A percentile compares a stretch with the other conserved stretches of the same genome.
These are phyloP conservation scores for Limnephilus lunatus DNA, from an alignment of 2,888 invertebrate genomes.

Conservation along the genomic window DNA sequence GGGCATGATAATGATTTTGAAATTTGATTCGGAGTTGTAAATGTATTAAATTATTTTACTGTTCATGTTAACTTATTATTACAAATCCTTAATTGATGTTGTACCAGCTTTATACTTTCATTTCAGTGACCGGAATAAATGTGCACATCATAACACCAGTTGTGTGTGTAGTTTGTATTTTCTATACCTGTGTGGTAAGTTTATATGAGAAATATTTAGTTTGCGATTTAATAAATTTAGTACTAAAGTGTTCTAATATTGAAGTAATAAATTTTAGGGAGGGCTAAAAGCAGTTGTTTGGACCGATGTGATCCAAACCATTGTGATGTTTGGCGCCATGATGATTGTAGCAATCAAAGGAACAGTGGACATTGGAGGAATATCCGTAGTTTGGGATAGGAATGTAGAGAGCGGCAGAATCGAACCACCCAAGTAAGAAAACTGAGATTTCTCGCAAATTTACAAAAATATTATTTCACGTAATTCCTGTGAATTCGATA, in stretches of 20 bases:
- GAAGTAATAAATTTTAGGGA: constrained; percentile 73
- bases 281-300: constrained; percentile 84
- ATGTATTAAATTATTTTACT: no score
- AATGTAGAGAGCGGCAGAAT: constrained; percentile 80
- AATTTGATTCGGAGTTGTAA: no score
- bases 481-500: no score
- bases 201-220: background rate
- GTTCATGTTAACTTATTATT: background rate
- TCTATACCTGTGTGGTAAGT: constrained; percentile 87
- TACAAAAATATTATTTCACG: background rate
- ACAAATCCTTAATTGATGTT: background rate
- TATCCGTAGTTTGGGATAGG: constrained; percentile 77
- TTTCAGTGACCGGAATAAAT: constrained; percentile 85
- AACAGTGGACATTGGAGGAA: constrained; percentile 81
- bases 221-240: no score
- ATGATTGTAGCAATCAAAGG: constrained; percentile 81
- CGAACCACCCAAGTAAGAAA: constrained; percentile 79
- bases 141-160: constrained; percentile 85
- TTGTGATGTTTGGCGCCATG: constrained; percentile 84
- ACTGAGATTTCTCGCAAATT: background rate
- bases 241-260: background rate
- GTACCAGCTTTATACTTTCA: background rate
- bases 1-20: no score
- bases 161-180: constrained; percentile 86
- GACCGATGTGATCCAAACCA: constrained; percentile 84